Base-by-base conservation (phyloP, 1,140 invertebrate genomes). In the Penaeus vannamei region DNA sequence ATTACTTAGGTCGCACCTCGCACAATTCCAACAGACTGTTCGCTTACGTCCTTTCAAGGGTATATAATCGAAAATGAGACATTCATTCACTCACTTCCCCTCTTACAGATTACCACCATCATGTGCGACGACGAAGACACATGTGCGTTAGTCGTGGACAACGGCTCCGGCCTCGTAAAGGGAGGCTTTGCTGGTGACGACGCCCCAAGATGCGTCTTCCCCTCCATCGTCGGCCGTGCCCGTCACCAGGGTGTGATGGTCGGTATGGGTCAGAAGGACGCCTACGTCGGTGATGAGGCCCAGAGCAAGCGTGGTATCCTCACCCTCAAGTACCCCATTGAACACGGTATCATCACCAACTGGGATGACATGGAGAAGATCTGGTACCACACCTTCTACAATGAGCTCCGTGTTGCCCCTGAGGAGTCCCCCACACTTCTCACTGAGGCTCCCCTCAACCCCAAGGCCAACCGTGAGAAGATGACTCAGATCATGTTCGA, bases 311-410 rank as follows among this genome's bases (percentile, higher is more conserved):
- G 98, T 95, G 97, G 94, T 72, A 72, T 72, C 66, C n/a, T 72
- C n/a, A 72, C 66, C 32, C 66, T 72, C n/a, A 72, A 72, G 66
- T 72, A 72, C 32, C 66, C 66, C 66, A 72, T 72, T 20, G 66
- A 72, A 17, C 97, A 98, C 95, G 97, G 97, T 92, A 98, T 98
- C 93, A 96, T 98, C 92, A 98, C 97, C 93, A 98, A 98, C 95
- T 98, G 97, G 97, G 97, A 98, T 92, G 97, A 98, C 93, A 98
- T 99, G 97, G 97, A 98, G 93, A 98, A 98, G 93, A 98, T 98
- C 93, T 98, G 97, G 97, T 97, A 98, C 94, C 97, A 98, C 94
- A 97, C 97, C 89, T 98, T 98, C 94, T 98, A 98, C 94, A 98
- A 98, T 92, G 98, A 99, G 94, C 94, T 99, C 91, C 96, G 98